A percentile compares a stretch with the other conserved stretches of the same genome.
Evolutionary conservation across 1,140 invertebrate species (phyloP).

Genomic region (Lepidotrigona ventralis): DNA sequence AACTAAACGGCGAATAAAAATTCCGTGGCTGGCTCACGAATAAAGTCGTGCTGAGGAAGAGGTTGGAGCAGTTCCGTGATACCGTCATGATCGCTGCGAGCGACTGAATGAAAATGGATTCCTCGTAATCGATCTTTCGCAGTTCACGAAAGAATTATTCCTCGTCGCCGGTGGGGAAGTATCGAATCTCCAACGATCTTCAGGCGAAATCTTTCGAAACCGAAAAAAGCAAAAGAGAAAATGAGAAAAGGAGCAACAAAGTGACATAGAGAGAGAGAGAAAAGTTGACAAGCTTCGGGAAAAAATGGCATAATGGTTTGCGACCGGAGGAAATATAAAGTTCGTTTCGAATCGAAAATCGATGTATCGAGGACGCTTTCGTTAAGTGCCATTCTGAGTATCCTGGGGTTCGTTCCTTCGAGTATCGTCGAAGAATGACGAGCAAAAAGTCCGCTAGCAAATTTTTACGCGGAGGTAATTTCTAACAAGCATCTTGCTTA

Average conservation of each 20-base stretch:
- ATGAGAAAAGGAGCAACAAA: no score
- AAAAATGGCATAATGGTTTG: slow-evolving; percentile 8
- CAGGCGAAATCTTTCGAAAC: neutral
- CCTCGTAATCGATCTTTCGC: slow-evolving; percentile 1
- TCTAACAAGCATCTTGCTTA: neutral
- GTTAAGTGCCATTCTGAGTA: slow-evolving; percentile 45
- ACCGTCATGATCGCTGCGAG: neutral
- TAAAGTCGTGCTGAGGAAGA: neutral
- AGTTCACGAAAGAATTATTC: slow-evolving; percentile 4
- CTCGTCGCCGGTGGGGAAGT: neutral
- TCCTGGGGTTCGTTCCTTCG: slow-evolving; percentile 18
- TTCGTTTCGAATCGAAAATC: slow-evolving; percentile 50
- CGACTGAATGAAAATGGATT: slow-evolving; percentile 4
- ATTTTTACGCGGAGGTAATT: slow-evolving; percentile 18
- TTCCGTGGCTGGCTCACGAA: slow-evolving; percentile 10
- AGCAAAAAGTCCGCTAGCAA: slow-evolving; percentile 4
- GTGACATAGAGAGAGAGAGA: neutral
- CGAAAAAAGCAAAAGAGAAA: neutral
- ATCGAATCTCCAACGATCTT: neutral
- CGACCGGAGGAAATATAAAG: slow-evolving; percentile 40
- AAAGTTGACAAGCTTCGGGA: neutral
- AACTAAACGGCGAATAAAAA: slow-evolving; percentile 52
- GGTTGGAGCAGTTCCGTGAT: neutral
- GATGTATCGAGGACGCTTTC: slow-evolving; percentile 37
- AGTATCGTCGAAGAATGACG: slow-evolving; percentile 13